These are phyloP conservation scores for Bombus superbus DNA, from an alignment of 1,140 invertebrate genomes.

Conservation along the genomic window DNA sequence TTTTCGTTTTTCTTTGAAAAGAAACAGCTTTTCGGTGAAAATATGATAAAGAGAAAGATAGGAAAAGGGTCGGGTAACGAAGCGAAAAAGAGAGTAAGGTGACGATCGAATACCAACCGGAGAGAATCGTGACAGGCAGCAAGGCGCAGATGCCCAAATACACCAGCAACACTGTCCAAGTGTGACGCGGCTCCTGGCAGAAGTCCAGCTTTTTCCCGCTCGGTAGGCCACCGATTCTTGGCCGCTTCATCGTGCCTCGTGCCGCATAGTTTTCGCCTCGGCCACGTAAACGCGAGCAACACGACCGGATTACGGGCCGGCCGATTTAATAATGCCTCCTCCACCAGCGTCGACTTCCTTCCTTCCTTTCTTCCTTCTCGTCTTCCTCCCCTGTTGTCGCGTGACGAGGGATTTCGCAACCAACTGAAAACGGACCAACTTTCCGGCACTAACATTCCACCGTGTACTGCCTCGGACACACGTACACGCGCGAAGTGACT, in stretches of 20 bases:
- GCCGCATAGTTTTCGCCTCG: conserved; percentile 79
- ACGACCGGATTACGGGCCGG: conserved; percentile 68
- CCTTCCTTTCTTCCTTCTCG: conserved; percentile 29
- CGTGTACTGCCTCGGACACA: not conserved
- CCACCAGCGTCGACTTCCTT: conserved; percentile 35
- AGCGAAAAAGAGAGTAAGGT: not conserved
- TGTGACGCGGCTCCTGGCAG: conserved; percentile 75
- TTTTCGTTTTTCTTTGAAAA: too few relatives aligned
- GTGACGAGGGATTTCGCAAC: conserved; percentile 54
- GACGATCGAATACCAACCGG: conserved; percentile 72
- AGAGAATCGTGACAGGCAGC: conserved; percentile 75
- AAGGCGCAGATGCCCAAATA: conserved; percentile 75
- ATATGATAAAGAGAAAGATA: not conserved
- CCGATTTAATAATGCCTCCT: conserved; percentile 74
- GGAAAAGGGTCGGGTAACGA: not conserved
- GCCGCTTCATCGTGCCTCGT: conserved; percentile 76
- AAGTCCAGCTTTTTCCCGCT: conserved; percentile 73
- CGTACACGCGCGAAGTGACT: not conserved
- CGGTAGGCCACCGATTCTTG: conserved; percentile 78
- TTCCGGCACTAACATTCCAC: conserved; percentile 10
- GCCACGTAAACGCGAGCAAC: conserved; percentile 76
- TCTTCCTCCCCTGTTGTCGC: conserved; percentile 29
- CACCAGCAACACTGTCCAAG: conserved; percentile 72
- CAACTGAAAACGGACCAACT: conserved; percentile 23
- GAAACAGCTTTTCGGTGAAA: not conserved